Percentiles rank a stretch among this genome's conserved stretches.
Evolutionary conservation across 2,113 vertebrate genomes (phyloP).

Genomic region (Paradisaea rubra): DNA sequence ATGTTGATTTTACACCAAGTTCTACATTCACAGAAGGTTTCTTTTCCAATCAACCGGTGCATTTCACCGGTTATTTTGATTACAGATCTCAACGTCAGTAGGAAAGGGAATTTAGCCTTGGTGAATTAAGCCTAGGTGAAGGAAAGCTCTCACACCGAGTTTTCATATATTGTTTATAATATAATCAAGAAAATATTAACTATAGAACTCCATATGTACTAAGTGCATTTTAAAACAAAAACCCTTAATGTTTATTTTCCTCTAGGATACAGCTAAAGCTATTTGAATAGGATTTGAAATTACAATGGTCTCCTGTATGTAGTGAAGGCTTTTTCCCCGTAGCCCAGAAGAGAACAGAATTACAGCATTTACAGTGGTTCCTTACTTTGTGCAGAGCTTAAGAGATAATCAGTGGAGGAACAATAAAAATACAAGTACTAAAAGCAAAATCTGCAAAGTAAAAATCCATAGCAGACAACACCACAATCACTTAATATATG

Average conservation of each 20-base stretch:
- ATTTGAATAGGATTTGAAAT: conserved; percentile 26
- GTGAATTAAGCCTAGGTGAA: neutral
- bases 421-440: neutral
- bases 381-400: conserved; percentile 22
- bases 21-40: neutral
- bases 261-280: conserved; percentile 5
- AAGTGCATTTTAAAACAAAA: neutral
- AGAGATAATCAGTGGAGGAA: neutral
- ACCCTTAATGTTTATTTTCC: neutral
- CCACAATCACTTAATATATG: neutral
- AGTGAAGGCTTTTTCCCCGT: neutral
- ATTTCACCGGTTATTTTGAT: neutral
- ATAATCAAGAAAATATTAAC: neutral
- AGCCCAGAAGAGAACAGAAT: conserved; percentile 11
- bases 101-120: neutral
- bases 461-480: neutral
- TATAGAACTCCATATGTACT: neutral
- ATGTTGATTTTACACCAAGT: neutral
- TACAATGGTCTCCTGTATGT: neutral
- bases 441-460: conserved; percentile 31
- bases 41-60: neutral
- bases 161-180: neutral
- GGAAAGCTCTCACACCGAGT: neutral
- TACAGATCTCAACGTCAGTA: neutral
- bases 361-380: conserved; percentile 7